Base-by-base conservation (phyloP, 2,797 vertebrate species). In the Coendou prehensilis region DNA sequence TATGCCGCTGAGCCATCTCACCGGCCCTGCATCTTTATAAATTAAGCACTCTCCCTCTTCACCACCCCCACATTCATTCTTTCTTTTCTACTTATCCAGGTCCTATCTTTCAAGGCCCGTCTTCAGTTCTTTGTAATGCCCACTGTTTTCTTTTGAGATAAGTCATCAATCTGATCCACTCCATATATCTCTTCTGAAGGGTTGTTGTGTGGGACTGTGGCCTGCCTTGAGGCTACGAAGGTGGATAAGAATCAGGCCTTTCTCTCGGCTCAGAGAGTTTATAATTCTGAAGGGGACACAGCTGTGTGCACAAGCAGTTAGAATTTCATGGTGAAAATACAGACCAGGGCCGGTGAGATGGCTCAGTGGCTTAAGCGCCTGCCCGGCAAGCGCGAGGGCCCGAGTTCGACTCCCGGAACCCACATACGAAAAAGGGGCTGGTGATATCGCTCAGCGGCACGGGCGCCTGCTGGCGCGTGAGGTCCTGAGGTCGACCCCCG, bases 131-230 rank as follows among this genome's bases (percentile, higher is more conserved):
- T 14, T 91, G 7, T 90, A 63, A 78, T 71, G 86, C 30, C 50
- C 54, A 11, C 91, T 96, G 37, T 37, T 78, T 69, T 89, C 69
- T 97, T 96, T 92, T 87, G 93, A 84, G n/a, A 71, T 97, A 71
- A 80, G 2, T 63, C 37, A 56, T 87, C n/a, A 59, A 30, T 71
- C 41, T 47, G 1, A 89, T 93, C 47, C 59, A 26, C 93, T 95
- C 47, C 15, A n/a, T 87, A 47, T 81, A 61, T 82, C 57, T 67
- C 45, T 84, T 91, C 41, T 84, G 61, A 96, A 22, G 81, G 59
- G 20, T 79, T 54, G 17, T 26, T 50, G 33, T 75, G n/a, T 94
- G 73, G 26, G 73, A 50, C 81, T 82, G 20, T 92, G 86, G 30
- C 47, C 75, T 78, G 14, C 9, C 50, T 87, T 96, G 88, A 93